Conservation (phyloP, 2,888 invertebrate genomes). For the Agapostemon virescens region DNA sequence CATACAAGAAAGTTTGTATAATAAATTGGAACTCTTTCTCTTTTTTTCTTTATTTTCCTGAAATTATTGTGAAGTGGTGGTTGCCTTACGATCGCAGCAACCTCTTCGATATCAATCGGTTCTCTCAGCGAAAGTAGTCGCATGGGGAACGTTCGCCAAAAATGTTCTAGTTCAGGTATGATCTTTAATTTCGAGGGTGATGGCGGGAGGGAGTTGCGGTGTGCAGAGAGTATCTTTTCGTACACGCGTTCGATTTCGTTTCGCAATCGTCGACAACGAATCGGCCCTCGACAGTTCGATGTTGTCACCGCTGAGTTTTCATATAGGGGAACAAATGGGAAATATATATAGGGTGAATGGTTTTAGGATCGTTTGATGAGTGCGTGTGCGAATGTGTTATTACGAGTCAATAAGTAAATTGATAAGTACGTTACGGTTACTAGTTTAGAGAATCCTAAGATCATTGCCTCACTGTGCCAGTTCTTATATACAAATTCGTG, state of each 20-base stretch:
- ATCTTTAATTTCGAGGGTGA: not conserved
- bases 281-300: slow-evolving; percentile 54
- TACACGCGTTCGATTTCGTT: not conserved
- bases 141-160: not conserved
- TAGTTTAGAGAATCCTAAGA: slow-evolving; percentile 74
- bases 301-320: slow-evolving; percentile 54
- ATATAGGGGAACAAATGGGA: slow-evolving; percentile 48
- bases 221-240: slow-evolving; percentile 5
- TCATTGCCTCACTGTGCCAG: slow-evolving; percentile 79
- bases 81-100: not conserved
- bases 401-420: slow-evolving; percentile 56
- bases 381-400: slow-evolving; percentile 36
- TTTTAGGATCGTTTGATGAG: slow-evolving; percentile 24
- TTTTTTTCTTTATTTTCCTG: too few relatives aligned
- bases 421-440: slow-evolving; percentile 48
- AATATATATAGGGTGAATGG: slow-evolving; percentile 8
- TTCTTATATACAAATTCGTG: slow-evolving; percentile 67
- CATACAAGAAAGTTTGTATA: too few relatives aligned
- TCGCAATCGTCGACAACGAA: slow-evolving; percentile 43
- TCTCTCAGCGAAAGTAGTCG: not conserved
- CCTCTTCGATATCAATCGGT: not conserved
- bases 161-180: not conserved
- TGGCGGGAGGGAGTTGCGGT: not conserved
- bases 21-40: too few relatives aligned
- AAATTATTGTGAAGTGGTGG: not conserved